phyloP scores from a whole-genome alignment of 1,140 invertebrate species.

The Holcopasites calliopsidis region DNA sequence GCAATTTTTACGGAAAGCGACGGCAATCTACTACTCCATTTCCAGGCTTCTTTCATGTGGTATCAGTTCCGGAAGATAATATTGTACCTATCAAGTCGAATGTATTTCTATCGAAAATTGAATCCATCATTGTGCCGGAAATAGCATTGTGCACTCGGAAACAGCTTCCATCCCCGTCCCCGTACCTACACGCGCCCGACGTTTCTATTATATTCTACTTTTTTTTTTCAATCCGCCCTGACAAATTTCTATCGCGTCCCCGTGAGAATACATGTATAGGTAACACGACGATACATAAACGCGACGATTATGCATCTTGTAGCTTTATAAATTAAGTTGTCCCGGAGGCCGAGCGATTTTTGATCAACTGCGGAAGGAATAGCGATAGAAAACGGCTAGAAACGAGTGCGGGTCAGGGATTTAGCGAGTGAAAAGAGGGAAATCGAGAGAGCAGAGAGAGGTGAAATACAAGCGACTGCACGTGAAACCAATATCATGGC shows the following conservation, averaged over 20 bases:
- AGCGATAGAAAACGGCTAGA: not conserved
- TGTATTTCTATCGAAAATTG: conserved; percentile 34
- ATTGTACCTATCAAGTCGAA: conserved; percentile 20
- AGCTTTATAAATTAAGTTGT: conserved; percentile 16
- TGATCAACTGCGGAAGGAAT: not conserved
- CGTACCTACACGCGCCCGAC: not conserved
- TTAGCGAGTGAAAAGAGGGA: not conserved
- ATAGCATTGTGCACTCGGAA: conserved; percentile 32
- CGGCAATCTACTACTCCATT: not conserved
- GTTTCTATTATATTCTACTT: not conserved
- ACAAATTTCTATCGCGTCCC: not conserved
- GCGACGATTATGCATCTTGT: no score
- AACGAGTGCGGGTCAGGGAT: not conserved
- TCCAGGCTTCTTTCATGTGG: not conserved
- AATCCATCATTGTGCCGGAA: conserved; percentile 37
- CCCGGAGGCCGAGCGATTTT: not conserved
- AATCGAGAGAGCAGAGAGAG: not conserved
- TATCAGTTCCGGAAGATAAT: conserved; percentile 34
- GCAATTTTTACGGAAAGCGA: not conserved
- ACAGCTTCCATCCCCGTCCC: conserved; percentile 5
- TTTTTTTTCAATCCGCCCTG: not conserved
- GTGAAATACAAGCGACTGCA: conserved; percentile 36
- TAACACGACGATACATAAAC: not conserved
- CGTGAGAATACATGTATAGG: not conserved
- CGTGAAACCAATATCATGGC: conserved; percentile 57